Evolutionary conservation across 2,797 vertebrate genomes (phyloP).

Genomic region (Gadopsis marmoratus): DNA sequence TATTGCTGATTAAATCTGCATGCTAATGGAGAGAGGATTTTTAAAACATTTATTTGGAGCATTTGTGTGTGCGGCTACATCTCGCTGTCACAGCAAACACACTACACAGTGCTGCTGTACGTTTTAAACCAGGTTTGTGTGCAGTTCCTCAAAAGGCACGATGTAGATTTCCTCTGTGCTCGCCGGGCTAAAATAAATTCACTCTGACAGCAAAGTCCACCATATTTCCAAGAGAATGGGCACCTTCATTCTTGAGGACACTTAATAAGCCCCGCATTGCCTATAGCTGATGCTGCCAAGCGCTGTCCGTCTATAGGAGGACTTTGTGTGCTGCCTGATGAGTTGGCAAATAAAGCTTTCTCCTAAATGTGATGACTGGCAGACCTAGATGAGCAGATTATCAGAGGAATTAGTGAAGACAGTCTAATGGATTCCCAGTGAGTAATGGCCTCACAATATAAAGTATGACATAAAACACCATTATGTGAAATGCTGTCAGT

Average conservation of each 20-base stretch:
- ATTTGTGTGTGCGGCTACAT: not conserved
- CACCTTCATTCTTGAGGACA: conserved; percentile 15
- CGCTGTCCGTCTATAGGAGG: not conserved
- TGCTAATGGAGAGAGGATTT: not conserved
- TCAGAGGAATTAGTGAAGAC: conserved; percentile 30
- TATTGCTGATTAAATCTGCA: conserved; percentile 5
- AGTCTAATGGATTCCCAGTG: conserved; percentile 10
- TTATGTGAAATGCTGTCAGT: not conserved
- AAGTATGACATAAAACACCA: conserved; percentile 21
- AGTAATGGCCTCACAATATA: conserved; percentile 37
- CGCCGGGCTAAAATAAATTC: not conserved
- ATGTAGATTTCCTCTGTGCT: conserved; percentile 2
- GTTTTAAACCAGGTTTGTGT: not conserved
- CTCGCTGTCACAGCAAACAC: conserved; percentile 8
- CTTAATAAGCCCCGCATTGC: conserved; percentile 23
- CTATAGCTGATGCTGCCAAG: conserved; percentile 21
- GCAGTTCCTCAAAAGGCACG: not conserved
- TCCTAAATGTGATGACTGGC: conserved; percentile 35
- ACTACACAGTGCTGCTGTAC: not conserved
- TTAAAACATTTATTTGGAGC: not conserved
- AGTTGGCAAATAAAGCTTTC: conserved; percentile 34
- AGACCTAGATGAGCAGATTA: conserved; percentile 48
- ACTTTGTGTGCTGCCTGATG: conserved; percentile 16
- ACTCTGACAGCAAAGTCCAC: not conserved
- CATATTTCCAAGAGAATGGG: not conserved